Evolutionary conservation across 2,888 invertebrate species (phyloP), one percentile per base, ranked within the genome.

Genomic region (Cheilosia scutellata): DNA sequence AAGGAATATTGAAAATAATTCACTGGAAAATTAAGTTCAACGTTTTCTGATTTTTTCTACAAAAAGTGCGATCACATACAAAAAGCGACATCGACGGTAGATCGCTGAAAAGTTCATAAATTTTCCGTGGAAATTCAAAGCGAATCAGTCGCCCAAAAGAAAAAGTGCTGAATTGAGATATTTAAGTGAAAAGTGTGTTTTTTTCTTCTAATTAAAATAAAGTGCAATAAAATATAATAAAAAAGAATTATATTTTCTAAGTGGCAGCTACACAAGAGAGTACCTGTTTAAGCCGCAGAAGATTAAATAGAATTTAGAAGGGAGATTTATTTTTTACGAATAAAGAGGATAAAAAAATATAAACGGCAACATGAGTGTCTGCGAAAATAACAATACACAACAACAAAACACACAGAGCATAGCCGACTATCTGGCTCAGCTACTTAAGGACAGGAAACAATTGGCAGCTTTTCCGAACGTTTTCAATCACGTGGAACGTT

Each of bases 401-500:
- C 92, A 91, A 89, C 95, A 95, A 91, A 96, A 96, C 93, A 97
- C 97, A 94, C 97, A 98, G 94, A 98, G 97, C 94, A 97, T 98
- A 95, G 98, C 99, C 94, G 99, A 99, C 95, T 99, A 99, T 95
- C 95, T 99, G 95, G 98, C 99, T 93, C 99, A 99, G 95, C 96
- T 99, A 94, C 95, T 99, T 93, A 99, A 99, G 95, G 99, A 99
- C 95, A 98, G 99, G 95, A 99, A 99, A 95, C 99, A 99, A 95
- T 95, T 99, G 93, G 98, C 98, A 92, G 99, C 99, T 93, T 98
- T 99, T 94, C 99, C 99, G 90, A 99, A 98, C 95, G 98, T 99
- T 93, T 99, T 99, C 95, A 96, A 98, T 94, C 99, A 99, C 95
- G 96, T 99, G 93, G 99, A 99, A 94, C 96, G 99, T 93, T 96